Percentiles rank a stretch among this genome's conserved stretches.
Conservation (phyloP, 2,113 vertebrate species). For the Atherinomorus stipes region DNA sequence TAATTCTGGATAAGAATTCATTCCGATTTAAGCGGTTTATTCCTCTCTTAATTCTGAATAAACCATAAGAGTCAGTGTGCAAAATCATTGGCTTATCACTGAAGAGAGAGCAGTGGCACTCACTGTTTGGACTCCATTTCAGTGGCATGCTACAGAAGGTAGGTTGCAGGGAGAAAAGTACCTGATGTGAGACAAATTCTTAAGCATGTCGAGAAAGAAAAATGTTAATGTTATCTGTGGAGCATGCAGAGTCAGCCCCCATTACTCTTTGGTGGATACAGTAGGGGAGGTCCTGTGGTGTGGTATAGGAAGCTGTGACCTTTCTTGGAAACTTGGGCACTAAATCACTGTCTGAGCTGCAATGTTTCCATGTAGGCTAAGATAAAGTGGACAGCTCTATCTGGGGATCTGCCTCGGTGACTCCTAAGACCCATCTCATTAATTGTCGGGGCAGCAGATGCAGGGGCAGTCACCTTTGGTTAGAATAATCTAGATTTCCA, state of each 20-base stretch:
- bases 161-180: constrained; percentile 18
- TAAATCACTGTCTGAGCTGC: constrained; percentile 82
- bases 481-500: constrained; percentile 74
- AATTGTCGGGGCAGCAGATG: constrained; percentile 78
- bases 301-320: constrained; percentile 78
- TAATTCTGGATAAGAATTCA: too few relatives aligned
- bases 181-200: constrained; percentile 24
- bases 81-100: not conserved
- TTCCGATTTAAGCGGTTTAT: too few relatives aligned
- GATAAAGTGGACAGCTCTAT: constrained; percentile 83
- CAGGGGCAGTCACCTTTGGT: constrained; percentile 78
- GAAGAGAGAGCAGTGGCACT: not conserved
- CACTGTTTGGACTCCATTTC: not conserved
- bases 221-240: constrained; percentile 68
- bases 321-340: constrained; percentile 72
- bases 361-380: constrained; percentile 70
- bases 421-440: constrained; percentile 79
- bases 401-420: constrained; percentile 77
- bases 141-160: not conserved
- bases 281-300: constrained; percentile 72
- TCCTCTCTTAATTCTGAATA: too few relatives aligned
- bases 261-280: constrained; percentile 68
- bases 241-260: constrained; percentile 66
- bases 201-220: constrained; percentile 64
- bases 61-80: constrained; percentile 3